Base-by-base conservation (phyloP, 2,113 vertebrate species). In the Scolopax mira region DNA sequence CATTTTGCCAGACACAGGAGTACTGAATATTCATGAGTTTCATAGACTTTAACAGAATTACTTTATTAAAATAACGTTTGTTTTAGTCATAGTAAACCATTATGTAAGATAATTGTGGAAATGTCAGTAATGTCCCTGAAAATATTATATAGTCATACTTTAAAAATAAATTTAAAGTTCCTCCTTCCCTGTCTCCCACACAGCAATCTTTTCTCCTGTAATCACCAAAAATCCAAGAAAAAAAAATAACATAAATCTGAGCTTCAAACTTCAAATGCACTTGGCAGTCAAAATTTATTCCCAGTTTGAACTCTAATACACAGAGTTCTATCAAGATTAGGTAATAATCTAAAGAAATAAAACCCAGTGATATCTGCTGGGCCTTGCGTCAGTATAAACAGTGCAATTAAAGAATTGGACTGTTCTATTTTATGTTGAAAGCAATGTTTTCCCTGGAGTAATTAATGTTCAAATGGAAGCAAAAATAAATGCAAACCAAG, bases 371-470 rank as follows among this genome's bases (percentile, higher is more conserved):
- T 79, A 62, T 42, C 57, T 82, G 3, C 12, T 84, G 44, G 33
- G 69, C 5, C 30, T 37, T 54, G 33, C 37, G 48, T 65, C 65
- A 73, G 42, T 61, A 81, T 65, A 57, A 93, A 49, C 33, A 89
- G 48, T 79, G 52, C 21, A 58, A 67, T 93, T 94, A 85, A 93
- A 90, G 89, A 89, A 89, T 51, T 90, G 73, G 88, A 82, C 49
- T 17, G 1, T 94, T 84, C 46, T 77, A 64, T 44, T 39, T 93
- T 60, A 62, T 13, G 9, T 21, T 77, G 27, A 72, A 72, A 90
- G 18, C 6, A 88, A 46, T 13, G 4, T 79, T 94, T 91, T 78
- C 89, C 18, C 73, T 70, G 21, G 39, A 90, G 62, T 85, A 93
- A 93, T 74, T 93, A 66, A 79, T 69, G 41, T 78, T 90, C 58